A percentile compares a stretch with the other conserved stretches of the same genome.
These are phyloP conservation scores for Oscheius myriophilus DNA, from an alignment of 2,888 invertebrate genomes.

Conservation along the genomic window DNA sequence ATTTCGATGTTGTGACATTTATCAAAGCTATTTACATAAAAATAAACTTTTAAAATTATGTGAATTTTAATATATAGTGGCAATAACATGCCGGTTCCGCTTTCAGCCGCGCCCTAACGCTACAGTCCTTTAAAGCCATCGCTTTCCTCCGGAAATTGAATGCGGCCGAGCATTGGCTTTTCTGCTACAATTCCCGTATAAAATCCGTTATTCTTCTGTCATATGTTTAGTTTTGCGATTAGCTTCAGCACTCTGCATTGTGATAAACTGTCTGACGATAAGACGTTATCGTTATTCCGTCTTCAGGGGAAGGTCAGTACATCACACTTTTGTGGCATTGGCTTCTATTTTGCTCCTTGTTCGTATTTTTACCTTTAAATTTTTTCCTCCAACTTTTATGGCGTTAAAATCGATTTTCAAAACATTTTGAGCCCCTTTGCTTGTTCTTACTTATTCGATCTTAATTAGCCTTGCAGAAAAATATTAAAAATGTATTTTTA, in stretches of 20 bases:
- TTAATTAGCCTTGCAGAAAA: too few relatives aligned
- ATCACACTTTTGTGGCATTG: background rate
- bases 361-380: background rate
- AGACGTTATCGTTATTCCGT: conserved; percentile 15
- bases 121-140: too few relatives aligned
- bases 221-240: conserved; percentile 22
- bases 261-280: conserved; percentile 27
- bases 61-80: too few relatives aligned
- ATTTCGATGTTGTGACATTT: too few relatives aligned
- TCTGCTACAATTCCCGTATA: background rate
- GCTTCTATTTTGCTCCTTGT: background rate
- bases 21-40: too few relatives aligned
- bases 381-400: background rate
- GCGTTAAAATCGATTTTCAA: too few relatives aligned
- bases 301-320: conserved; percentile 27
- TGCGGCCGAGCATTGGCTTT: background rate
- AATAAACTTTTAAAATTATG: too few relatives aligned
- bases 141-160: too few relatives aligned
- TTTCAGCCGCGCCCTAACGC: too few relatives aligned
- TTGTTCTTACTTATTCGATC: too few relatives aligned
- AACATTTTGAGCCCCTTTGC: too few relatives aligned
- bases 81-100: too few relatives aligned
- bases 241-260: conserved; percentile 22
- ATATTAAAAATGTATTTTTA: background rate
- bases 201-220: conserved; percentile 15